Percentiles rank a stretch among this genome's conserved stretches.
These are phyloP conservation scores for Choristoneura rosaceana DNA, from an alignment of 2,888 invertebrate species.

Conservation along the genomic window DNA sequence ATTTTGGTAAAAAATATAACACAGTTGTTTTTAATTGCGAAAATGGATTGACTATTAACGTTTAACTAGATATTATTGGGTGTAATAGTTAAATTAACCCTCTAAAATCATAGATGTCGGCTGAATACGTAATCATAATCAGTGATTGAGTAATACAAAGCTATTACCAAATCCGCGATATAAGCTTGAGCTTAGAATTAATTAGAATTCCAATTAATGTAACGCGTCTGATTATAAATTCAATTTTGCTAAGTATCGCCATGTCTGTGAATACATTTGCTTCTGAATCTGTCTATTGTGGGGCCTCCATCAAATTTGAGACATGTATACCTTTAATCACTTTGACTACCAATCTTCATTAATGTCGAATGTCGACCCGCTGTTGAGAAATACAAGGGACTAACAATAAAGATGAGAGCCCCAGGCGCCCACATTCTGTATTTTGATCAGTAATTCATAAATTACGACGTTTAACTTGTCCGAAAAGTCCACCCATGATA, in stretches of 20 bases:
- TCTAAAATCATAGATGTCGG: not conserved
- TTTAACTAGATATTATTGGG: not conserved
- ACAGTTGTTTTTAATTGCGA: not conserved
- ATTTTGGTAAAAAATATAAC: too few species aligned
- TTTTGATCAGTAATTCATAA: slow-evolving; percentile 4
- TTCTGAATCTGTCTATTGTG: slow-evolving; percentile 23
- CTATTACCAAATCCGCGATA: slow-evolving; percentile 26
- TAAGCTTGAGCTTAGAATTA: slow-evolving; percentile 32
- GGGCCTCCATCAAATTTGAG: slow-evolving; percentile 28
- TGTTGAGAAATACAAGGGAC: slow-evolving; percentile 9
- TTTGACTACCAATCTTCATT: slow-evolving; percentile 30
- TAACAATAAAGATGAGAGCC: slow-evolving; percentile 1
- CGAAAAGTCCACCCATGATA: not conserved
- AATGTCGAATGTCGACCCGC: slow-evolving; percentile 8
- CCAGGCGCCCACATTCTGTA: not conserved
- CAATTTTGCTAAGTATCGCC: slow-evolving; percentile 37
- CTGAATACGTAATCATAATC: slow-evolving; percentile 3
- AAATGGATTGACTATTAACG: not conserved
- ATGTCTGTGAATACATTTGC: slow-evolving; percentile 36
- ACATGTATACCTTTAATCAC: slow-evolving; percentile 35
- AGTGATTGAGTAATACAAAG: slow-evolving; percentile 27
- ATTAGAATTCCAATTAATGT: slow-evolving; percentile 39
- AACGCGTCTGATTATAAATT: slow-evolving; percentile 37
- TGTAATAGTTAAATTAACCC: not conserved
- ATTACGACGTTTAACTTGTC: not conserved